Base-by-base conservation (phyloP, 92 coral and sea anemone genomes). In the Epizoanthus scotinus region DNA sequence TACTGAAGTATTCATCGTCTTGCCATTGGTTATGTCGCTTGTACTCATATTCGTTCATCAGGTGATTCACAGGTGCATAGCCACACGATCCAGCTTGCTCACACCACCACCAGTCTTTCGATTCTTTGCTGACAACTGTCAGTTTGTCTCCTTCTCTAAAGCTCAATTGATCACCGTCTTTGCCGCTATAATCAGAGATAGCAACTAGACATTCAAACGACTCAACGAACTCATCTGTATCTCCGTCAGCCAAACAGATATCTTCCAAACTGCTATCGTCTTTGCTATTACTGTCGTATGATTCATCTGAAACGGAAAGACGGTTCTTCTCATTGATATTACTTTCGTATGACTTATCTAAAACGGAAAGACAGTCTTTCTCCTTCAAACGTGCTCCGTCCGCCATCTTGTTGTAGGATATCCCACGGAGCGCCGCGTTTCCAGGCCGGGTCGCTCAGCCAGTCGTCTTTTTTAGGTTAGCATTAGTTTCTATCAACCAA, bases 31-130 rank as follows among this genome's bases (percentile, higher is more conserved):
- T 42, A 31, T 79, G 78, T 18, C 82, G 77, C 54, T 49, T 78
- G 50, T 78, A 87, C 31, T 89, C 92, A 63, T 81, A 81, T 40
- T 87, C 89, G 5, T 63, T 64, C 26, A 67, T 81, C 6, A 95
- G 89, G 62, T 95, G 93, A 62, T 90, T 87, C 10, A 85, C 93
- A 8, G 99, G 99, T 0, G 89, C 85, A 71, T 93, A 95, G 44
- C 99, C 99, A 31, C 93, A 87, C 19, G 84, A 54, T 9, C 96
- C 98, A 15, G 90, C 88, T 7, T 89, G 70, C 78, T 95, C 96
- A 67, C 86, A 94, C 99, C 99, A 95, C 96, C 97, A 89, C 99
- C 99, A 95, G 21, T 93, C 92, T 28, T 53, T 83, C 29, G 95
- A 71, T 49, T 89, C 92, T 81, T 90, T 87, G 77, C 86, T 91